Conservation (phyloP, 2,113 vertebrate species). For the Syrmaticus mikado region DNA sequence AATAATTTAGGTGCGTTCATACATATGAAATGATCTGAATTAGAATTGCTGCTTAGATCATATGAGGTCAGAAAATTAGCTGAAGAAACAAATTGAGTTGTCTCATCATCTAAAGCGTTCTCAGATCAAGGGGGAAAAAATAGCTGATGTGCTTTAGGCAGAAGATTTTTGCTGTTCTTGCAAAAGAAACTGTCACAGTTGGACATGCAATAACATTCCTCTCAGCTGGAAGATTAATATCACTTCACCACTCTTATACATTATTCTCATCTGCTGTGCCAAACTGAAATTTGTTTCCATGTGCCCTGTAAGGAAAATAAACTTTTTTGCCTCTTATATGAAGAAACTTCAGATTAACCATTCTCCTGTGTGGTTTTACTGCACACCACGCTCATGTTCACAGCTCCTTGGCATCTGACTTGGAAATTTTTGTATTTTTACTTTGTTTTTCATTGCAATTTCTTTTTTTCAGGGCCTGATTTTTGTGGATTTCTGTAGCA, state of each 20-base stretch:
- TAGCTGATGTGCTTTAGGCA: neutral
- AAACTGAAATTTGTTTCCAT: neutral
- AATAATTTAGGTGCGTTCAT: neutral
- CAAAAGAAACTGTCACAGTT: slow-evolving; percentile 16
- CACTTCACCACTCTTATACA: neutral
- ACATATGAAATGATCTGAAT: neutral
- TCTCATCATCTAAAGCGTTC: neutral
- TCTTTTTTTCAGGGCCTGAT: neutral
- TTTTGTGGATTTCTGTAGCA: neutral
- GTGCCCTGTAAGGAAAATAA: neutral
- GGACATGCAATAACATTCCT: slow-evolving; percentile 12
- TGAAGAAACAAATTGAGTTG: neutral
- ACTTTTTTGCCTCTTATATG: neutral
- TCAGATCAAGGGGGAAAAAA: neutral
- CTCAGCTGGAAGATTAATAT: slow-evolving; percentile 12
- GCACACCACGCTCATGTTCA: neutral
- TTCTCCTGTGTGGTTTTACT: neutral
- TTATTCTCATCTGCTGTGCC: neutral
- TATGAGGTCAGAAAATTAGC: neutral
- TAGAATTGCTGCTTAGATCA: neutral
- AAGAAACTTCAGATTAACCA: neutral
- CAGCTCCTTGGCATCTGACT: neutral
- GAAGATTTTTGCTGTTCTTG: slow-evolving; percentile 41
- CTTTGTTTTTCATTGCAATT: neutral
- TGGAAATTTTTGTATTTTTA: neutral